Percentiles rank a stretch among this genome's conserved stretches.
Evolutionary conservation across 2,888 invertebrate species (phyloP).

Genomic region (Silvanus unidentatus): DNA sequence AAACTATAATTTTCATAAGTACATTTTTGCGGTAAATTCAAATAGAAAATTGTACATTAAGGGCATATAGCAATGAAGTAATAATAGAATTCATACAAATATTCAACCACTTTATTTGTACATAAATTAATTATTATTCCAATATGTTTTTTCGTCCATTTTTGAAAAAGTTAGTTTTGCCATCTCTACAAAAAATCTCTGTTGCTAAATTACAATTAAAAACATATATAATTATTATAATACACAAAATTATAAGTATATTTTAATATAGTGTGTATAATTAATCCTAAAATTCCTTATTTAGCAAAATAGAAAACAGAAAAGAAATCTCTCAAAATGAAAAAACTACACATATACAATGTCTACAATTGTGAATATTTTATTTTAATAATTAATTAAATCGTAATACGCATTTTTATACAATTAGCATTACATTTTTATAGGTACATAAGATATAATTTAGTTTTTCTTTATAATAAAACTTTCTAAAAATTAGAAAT

Average conservation of each 20-base stretch:
- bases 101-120: background rate
- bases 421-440: conserved; percentile 37
- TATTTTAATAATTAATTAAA: conserved; percentile 12
- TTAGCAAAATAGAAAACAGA: no score
- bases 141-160: no score
- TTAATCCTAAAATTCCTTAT: no score
- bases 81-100: no score
- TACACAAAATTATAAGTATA: background rate
- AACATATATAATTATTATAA: conserved; percentile 1
- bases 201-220: conserved; percentile 4
- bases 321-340: conserved; percentile 23
- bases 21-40: no score
- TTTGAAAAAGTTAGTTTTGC: conserved; percentile 6
- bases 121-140: conserved; percentile 6
- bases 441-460: conserved; percentile 48
- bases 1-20: no score
- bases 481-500: background rate
- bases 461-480: conserved; percentile 26
- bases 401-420: conserved; percentile 32
- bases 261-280: no score
- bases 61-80: no score
- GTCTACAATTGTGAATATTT: conserved; percentile 44
- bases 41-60: no score
- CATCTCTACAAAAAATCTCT: conserved; percentile 3
- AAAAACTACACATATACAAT: conserved; percentile 49